These are phyloP conservation scores for Lasioglossum calceatum DNA, from an alignment of 2,888 invertebrate species.

Conservation along the genomic window DNA sequence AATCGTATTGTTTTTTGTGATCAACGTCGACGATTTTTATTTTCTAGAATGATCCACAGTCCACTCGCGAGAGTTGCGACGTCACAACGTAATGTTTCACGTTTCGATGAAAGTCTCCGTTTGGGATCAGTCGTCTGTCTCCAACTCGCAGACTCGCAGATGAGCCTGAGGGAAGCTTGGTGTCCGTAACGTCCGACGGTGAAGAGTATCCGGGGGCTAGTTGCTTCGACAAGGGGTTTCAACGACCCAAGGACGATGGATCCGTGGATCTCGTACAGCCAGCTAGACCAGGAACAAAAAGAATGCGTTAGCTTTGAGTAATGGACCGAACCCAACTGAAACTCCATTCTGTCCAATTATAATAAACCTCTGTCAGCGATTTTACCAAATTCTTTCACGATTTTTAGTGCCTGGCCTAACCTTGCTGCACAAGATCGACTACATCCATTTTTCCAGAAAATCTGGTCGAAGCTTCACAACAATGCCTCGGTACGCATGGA, in stretches of 20 bases:
- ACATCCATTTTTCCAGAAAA: too few relatives aligned
- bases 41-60: neutral
- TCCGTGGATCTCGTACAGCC: neutral
- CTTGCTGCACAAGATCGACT: neutral
- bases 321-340: neutral
- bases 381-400: neutral
- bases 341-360: neutral
- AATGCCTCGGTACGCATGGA: too few relatives aligned
- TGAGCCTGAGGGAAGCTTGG: constrained; percentile 2
- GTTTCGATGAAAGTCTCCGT: neutral
- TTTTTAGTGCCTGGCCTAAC: neutral
- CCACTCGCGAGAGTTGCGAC: neutral
- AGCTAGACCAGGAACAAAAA: neutral
- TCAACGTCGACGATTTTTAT: neutral
- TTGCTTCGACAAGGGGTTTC: constrained; percentile 18
- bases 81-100: neutral
- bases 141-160: neutral
- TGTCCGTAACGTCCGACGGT: constrained; percentile 10
- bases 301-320: neutral
- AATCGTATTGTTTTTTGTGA: too few relatives aligned
- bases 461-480: too few relatives aligned
- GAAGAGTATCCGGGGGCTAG: constrained; percentile 37
- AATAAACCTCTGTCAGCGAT: neutral
- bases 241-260: constrained; percentile 28
- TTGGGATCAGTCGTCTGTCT: neutral